Evolutionary conservation across 2,113 vertebrate species (phyloP).

Genomic region (Egretta garzetta): DNA sequence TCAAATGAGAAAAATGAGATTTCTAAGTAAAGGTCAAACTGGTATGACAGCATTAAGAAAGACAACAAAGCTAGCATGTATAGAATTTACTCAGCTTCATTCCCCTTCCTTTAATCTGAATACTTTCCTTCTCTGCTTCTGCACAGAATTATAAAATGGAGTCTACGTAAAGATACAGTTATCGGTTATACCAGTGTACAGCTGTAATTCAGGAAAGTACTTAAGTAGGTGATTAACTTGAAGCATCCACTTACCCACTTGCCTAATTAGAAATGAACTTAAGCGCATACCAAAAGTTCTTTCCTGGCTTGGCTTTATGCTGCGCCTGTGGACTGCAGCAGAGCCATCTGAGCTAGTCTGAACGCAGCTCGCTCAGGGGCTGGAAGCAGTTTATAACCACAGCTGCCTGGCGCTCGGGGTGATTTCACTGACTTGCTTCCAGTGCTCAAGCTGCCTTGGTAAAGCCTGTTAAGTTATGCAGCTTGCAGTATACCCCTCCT

Average conservation of each 20-base stretch:
- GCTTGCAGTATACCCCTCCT: neutral
- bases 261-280: conserved; percentile 38
- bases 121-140: neutral
- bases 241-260: conserved; percentile 43
- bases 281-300: conserved; percentile 34
- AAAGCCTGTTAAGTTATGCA: neutral
- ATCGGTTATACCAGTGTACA: neutral
- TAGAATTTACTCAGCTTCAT: neutral
- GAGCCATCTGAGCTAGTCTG: neutral
- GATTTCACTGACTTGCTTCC: neutral
- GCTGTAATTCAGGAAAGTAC: conserved; percentile 57
- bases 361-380: neutral
- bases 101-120: neutral
- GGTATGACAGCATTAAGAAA: neutral
- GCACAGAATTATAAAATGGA: neutral
- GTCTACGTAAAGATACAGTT: neutral
- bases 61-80: neutral
- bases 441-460: neutral
- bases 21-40: conserved; percentile 18
- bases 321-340: neutral
- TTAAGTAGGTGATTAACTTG: conserved; percentile 52
- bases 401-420: neutral
- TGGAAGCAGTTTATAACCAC: neutral
- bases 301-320: neutral
- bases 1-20: neutral